Evolutionary conservation across 53 echinoderm and acorn worm genomes (phyloP).

Genomic region (Glandiceps talaboti): DNA sequence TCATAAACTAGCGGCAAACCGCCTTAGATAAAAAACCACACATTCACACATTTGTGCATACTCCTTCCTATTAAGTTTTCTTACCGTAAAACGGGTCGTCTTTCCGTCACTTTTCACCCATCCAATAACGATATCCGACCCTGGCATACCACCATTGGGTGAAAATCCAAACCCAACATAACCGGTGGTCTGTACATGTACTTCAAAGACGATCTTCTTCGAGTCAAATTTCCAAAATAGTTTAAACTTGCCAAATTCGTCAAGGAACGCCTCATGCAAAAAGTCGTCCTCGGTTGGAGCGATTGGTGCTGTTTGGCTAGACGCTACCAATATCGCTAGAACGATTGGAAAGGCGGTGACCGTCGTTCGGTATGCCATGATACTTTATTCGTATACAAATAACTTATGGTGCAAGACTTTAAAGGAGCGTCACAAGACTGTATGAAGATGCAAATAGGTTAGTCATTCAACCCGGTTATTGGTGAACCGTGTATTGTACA

Average conservation of each 20-base stretch:
- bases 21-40: too few relatives aligned
- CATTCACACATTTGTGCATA: too few relatives aligned
- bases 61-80: conserved; percentile 3
- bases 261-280: background rate
- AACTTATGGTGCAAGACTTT: too few relatives aligned
- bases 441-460: too few relatives aligned
- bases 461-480: too few relatives aligned
- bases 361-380: too few relatives aligned
- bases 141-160: conserved; percentile 24
- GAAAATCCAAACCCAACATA: conserved; percentile 39
- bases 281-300: background rate
- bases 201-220: conserved; percentile 15
- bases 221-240: conserved; percentile 11
- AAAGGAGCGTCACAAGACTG: too few relatives aligned
- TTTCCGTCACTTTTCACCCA: conserved; percentile 23
- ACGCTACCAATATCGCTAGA: too few relatives aligned
- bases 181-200: conserved; percentile 18
- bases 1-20: too few relatives aligned
- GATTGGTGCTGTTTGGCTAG: background rate
- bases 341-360: too few relatives aligned
- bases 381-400: too few relatives aligned
- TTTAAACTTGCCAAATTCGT: background rate
- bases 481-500: too few relatives aligned
- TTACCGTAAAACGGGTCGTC: conserved; percentile 29
- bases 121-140: conserved; percentile 32